Base-by-base conservation (phyloP, 2,888 invertebrate genomes). In the Leptopilina syphax region DNA sequence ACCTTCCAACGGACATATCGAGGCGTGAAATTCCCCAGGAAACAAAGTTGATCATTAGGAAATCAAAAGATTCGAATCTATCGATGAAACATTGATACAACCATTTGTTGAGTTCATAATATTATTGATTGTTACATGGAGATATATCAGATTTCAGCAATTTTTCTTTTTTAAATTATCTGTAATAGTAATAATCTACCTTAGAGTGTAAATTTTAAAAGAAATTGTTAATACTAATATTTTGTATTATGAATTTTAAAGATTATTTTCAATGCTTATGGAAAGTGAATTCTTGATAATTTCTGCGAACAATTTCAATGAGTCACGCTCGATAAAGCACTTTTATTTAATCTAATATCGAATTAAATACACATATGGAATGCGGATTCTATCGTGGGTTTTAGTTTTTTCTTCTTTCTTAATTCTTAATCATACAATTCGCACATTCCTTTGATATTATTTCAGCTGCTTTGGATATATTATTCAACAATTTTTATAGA, bases 11-110 rank as follows among this genome's bases (percentile, higher is more conserved):
- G 73, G 80, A 80, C 80, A 80, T 78, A 80, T 79, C 79, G 73
- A 68, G 78, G 63, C 78, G 65, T 73, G 73, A 78, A 78, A 78
- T 78, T 70, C 63, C 24, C 34, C 79, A 65, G 77, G 67, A 78
- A 82, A 80, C 79, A 70, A 67, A 80, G 67, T 57, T 77, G 82
- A 82, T 82, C 82, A 80, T 83, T 82, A 83, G 78, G 4, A 34
- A 76, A 82, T 60, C 73, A 73, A 57, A 34, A 73, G 73, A 73
- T 73, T 50, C 57, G 57, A 73, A 73, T 73, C 73, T 73, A 73
- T 57, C 54, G 57, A 57, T 57, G 57, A 57, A 73, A 73, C 57
- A 73, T 73, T 34, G 73, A 73, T 57, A 73, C 73, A 73, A 41
- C 41, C 73, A 73, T 73, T 54, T 27, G 54, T 34, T 54, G 41